Percentiles rank a stretch among this genome's conserved stretches.
Evolutionary conservation across 1,140 invertebrate species (phyloP).

Genomic region (Mercenaria mercenaria): DNA sequence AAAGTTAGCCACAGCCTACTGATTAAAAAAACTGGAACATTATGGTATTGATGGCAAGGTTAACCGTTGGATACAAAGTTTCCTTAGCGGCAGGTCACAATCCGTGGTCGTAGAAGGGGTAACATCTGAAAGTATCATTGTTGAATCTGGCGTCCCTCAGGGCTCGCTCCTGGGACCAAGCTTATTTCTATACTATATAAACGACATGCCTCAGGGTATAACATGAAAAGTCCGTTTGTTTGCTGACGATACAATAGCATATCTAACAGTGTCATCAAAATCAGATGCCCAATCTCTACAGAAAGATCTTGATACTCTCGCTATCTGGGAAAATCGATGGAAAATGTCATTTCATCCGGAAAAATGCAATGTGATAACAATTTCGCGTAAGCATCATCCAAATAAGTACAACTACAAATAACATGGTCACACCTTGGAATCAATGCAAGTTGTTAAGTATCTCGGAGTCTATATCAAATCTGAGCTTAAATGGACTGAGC

Average conservation of each 20-base stretch:
- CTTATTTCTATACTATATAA: conserved; percentile 66
- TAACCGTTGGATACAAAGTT: conserved; percentile 64
- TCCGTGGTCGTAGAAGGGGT: conserved; percentile 64
- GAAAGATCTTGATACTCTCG: too few relatives aligned
- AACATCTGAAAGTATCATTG: conserved; percentile 31
- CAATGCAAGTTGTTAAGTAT: too few relatives aligned
- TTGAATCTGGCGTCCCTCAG: conserved; percentile 69
- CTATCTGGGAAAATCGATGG: too few relatives aligned
- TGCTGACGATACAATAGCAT: conserved; percentile 57
- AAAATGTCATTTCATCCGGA: neutral
- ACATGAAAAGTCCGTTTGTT: conserved; percentile 7
- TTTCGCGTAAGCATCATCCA: neutral
- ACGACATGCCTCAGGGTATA: conserved; percentile 49
- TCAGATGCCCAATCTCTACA: too few relatives aligned
- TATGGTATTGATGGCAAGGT: conserved; percentile 64
- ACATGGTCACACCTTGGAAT: neutral
- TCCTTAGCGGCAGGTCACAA: conserved; percentile 46
- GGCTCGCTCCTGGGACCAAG: conserved; percentile 66
- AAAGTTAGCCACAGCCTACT: conserved; percentile 67
- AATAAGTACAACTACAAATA: neutral
- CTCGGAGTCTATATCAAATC: too few relatives aligned
- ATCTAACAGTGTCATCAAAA: too few relatives aligned
- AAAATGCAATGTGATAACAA: neutral
- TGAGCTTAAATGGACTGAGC: too few relatives aligned
- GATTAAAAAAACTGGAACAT: conserved; percentile 49